These are phyloP conservation scores for Episyrphus balteatus DNA, from an alignment of 1,140 invertebrate species.

Conservation along the genomic window DNA sequence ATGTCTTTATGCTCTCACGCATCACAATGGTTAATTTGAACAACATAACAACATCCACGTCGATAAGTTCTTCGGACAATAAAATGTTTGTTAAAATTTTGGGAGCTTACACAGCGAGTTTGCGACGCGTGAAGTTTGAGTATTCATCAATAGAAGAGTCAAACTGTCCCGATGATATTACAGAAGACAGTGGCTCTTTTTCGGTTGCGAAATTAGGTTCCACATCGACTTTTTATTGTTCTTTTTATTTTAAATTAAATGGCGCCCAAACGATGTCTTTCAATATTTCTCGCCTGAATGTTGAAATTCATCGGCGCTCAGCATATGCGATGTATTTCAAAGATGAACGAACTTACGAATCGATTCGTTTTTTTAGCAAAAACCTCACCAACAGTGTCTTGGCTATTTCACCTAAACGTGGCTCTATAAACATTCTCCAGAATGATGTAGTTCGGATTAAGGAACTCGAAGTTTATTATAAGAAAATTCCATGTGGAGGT, in stretches of 20 bases:
- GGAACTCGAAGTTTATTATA: slow-evolving; percentile 7
- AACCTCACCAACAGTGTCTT: slow-evolving; percentile 10
- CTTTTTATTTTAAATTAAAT: slow-evolving; percentile 6
- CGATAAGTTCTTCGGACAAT: slow-evolving; percentile 23
- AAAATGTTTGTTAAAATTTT: slow-evolving; percentile 14
- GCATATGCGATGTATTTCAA: slow-evolving; percentile 3
- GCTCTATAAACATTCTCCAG: slow-evolving; percentile 6
- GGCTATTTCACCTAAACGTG: slow-evolving; percentile 9
- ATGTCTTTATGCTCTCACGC: slow-evolving; percentile 6
- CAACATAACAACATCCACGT: slow-evolving; percentile 8
- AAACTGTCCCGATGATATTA: slow-evolving; percentile 19
- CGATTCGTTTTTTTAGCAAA: not conserved
- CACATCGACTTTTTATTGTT: slow-evolving; percentile 12
- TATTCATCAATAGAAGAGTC: slow-evolving; percentile 14
- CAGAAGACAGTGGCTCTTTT: slow-evolving; percentile 7
- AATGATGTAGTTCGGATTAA: not conserved
- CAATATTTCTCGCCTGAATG: not conserved
- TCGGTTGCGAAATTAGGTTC: slow-evolving; percentile 6
- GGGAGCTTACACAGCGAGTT: not conserved
- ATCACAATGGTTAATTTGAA: slow-evolving; percentile 11
- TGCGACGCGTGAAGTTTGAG: slow-evolving; percentile 6
- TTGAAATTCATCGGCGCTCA: not conserved
- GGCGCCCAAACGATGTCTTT: slow-evolving; percentile 16
- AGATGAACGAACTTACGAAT: slow-evolving; percentile 1
- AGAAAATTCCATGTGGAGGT: slow-evolving; percentile 17